These are phyloP conservation scores for Polypterus senegalus DNA, from an alignment of 2,113 vertebrate genomes.

Conservation along the genomic window DNA sequence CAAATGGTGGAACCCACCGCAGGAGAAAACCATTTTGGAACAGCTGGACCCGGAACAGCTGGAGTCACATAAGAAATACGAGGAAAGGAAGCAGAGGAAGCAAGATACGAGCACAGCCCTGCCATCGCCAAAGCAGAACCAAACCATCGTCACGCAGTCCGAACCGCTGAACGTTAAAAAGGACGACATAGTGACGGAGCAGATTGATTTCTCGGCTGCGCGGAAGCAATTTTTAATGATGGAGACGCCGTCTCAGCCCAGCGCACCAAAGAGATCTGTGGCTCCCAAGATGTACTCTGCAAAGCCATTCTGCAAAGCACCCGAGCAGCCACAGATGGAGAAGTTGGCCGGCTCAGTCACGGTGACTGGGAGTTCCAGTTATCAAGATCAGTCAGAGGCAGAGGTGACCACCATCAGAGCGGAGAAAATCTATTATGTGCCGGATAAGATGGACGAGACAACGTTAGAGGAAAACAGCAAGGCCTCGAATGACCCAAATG, in stretches of 20 bases:
- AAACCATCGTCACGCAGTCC: constrained; percentile 25
- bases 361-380: constrained; percentile 21
- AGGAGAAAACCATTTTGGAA: constrained; percentile 77
- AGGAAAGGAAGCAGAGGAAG: constrained; percentile 78
- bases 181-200: constrained; percentile 75
- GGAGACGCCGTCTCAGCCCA: constrained; percentile 46
- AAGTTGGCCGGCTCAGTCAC: constrained; percentile 28
- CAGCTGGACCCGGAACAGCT: constrained; percentile 79
- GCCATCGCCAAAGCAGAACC: constrained; percentile 25
- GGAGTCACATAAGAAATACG: constrained; percentile 83
- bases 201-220: constrained; percentile 82
- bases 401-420: constrained; percentile 27
- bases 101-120: constrained; percentile 32
- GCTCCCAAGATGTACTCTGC: constrained; percentile 71
- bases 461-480: neutral
- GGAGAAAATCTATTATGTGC: constrained; percentile 38
- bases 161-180: constrained; percentile 43
- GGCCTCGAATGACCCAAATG: constrained; percentile 22
- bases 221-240: constrained; percentile 83
- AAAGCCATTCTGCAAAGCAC: constrained; percentile 73
- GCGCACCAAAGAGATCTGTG: constrained; percentile 50
- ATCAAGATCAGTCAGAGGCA: constrained; percentile 23
- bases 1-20: constrained; percentile 96
- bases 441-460: constrained; percentile 27
- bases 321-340: constrained; percentile 41